Evolutionary conservation across 2,888 invertebrate genomes (phyloP).

Genomic region (Mamestra brassicae): DNA sequence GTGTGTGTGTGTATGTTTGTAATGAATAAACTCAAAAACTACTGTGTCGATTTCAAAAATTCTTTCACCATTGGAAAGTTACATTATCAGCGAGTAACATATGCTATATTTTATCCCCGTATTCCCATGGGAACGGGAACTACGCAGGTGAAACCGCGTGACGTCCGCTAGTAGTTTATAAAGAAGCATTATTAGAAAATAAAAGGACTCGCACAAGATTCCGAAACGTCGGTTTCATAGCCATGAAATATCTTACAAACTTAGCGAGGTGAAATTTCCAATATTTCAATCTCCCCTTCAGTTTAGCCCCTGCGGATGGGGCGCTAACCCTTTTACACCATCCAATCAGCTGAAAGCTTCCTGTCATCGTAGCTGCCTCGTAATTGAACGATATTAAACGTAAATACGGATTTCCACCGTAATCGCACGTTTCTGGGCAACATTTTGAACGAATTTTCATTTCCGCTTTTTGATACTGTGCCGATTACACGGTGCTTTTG

Average conservation of each 20-base stretch:
- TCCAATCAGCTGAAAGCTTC: slow-evolving; percentile 84
- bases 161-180: no score
- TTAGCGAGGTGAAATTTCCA: slow-evolving; percentile 48
- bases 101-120: no score
- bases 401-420: slow-evolving; percentile 54
- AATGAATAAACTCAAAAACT: no score
- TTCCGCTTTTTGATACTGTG: slow-evolving; percentile 36
- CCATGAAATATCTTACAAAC: slow-evolving; percentile 31
- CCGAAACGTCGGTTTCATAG: slow-evolving; percentile 1
- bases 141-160: no score
- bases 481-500: slow-evolving; percentile 13
- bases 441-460: slow-evolving; percentile 44
- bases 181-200: background rate
- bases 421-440: slow-evolving; percentile 40
- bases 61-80: no score
- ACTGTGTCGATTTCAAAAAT: no score
- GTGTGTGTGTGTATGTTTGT: no score
- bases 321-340: slow-evolving; percentile 74
- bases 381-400: slow-evolving; percentile 66
- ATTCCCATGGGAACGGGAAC: no score
- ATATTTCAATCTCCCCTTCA: slow-evolving; percentile 62
- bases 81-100: no score
- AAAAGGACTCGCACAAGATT: background rate
- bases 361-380: slow-evolving; percentile 68
- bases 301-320: slow-evolving; percentile 58